Base-by-base conservation (phyloP, 2,113 vertebrate genomes). In the Lophura nycthemera region DNA sequence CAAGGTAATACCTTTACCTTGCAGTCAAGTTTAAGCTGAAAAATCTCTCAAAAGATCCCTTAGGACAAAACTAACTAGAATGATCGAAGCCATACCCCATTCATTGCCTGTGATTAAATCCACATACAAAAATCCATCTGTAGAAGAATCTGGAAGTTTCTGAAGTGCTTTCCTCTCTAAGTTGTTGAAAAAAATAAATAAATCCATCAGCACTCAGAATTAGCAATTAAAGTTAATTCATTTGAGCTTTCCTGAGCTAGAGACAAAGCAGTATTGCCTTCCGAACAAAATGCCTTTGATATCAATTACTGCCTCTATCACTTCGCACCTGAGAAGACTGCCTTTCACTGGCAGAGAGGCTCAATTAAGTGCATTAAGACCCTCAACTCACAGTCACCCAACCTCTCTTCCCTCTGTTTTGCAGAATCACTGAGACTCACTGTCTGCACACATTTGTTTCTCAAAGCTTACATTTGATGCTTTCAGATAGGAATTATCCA, bases 1-100 rank as follows among this genome's bases (percentile, higher is more conserved):
- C 38, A 30, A 20, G 4, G 18, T 45, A 72, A 40, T 42, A 4
- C 4, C 25, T 60, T 71, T 64, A 59, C 14, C 30, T 7, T 40
- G 1, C 13, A 38, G 11, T 38, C 32, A n/a, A 25, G 3, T 65
- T 86, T 52, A 64, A 90, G 50, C 13, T 61, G 8, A 83, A 88
- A 61, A 17, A 1, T 16, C 27, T 90, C 38, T 59, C 8, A 1
- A 80, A 92, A 76, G 10, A 48, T 42, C 22, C 36, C 13, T 59
- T 10, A 64, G 48, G 79, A 43, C 4, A 83, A 88, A 85, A 83
- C n/a, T 70, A 38, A 38, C 38, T 76, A 59, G 32, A 73, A 80
- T 43, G 13, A 79, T 5, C 52, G 27, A 86, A 80, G 21, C 66
- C 22, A 52, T 32, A 61, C 2, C 6, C 38, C 0, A 0, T 63